Evolutionary conservation across 2,888 invertebrate species (phyloP), one percentile per base, ranked within the genome.

Genomic region (Flexamia atlantica): DNA sequence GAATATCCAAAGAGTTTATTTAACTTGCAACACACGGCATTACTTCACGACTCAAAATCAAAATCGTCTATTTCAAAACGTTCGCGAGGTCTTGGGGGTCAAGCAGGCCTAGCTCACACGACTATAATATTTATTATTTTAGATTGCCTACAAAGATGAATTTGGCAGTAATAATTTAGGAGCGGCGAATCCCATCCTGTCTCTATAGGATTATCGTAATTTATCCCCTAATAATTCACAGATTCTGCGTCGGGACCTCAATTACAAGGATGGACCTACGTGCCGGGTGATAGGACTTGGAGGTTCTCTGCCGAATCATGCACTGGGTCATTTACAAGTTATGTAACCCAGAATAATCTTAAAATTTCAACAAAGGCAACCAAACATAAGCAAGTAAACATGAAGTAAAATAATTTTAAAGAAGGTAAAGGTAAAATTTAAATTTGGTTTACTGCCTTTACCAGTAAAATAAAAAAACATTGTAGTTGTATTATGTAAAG

Each of bases 101-200:
- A 64, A 57, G 12, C 30, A 64, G 20, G 12, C 64, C 64, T 64
- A 25, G 30, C 28, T 30, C 9, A 10, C 53, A 53, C 53, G 53
- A 53, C 20, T 23, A 64, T 30, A 23, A 53, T 60, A 60, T 60
- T 64, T 64, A 28, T 28, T 64, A 64, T 64, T 64, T 40, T 46
- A 76, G 76, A 76, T 76, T 76, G 76, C 76, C 76, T 46, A 76
- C 76, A 46, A 17, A 76, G 76, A 76, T 76, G 76, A 46, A 46
- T 42, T 46, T 23, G 25, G 76, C 46, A 30, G 40, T 30, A 70
- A 70, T 70, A 70, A 70, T 70, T 70, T 70, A 70, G 40, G 40
- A 17, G 4, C 70, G 23, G 10, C 23, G n/a, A 40, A 20, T 68
- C 30, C 40, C 25, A 5, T 4, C 60, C 4, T 60, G 2, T 23